Conservation (phyloP, 2,888 invertebrate species). For the Phymatocera aterrima region DNA sequence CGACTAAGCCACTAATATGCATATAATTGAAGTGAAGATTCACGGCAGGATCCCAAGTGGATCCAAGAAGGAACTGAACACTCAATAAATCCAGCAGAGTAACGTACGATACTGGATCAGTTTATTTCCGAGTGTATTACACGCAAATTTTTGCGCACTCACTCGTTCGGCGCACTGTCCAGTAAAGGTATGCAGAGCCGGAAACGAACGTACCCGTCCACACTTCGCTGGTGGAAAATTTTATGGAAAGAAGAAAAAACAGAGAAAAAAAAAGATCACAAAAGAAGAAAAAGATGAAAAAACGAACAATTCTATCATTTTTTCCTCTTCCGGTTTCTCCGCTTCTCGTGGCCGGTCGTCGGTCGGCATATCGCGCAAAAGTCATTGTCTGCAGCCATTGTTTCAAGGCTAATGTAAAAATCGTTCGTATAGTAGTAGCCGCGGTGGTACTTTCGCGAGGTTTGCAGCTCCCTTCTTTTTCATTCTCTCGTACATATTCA, state of each 20-base stretch:
- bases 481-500: conserved; percentile 45
- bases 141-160: neutral
- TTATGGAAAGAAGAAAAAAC: neutral
- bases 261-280: neutral
- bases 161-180: neutral
- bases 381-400: conserved; percentile 40
- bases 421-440: conserved; percentile 5
- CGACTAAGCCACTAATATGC: conserved; percentile 23
- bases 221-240: neutral
- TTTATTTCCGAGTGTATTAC: neutral
- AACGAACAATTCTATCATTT: neutral
- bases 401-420: conserved; percentile 36
- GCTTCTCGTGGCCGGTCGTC: neutral
- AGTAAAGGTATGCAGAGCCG: neutral
- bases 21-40: conserved; percentile 9
- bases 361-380: conserved; percentile 2
- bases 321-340: neutral
- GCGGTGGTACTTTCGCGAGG: conserved; percentile 24
- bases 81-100: neutral
- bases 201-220: neutral
- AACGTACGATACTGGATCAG: neutral
- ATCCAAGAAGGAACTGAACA: neutral
- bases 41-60: neutral
- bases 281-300: too few relatives aligned
- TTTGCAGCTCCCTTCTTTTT: conserved; percentile 51